Base-by-base conservation (phyloP, 2,888 invertebrate genomes). In the Acronicta aceris region DNA sequence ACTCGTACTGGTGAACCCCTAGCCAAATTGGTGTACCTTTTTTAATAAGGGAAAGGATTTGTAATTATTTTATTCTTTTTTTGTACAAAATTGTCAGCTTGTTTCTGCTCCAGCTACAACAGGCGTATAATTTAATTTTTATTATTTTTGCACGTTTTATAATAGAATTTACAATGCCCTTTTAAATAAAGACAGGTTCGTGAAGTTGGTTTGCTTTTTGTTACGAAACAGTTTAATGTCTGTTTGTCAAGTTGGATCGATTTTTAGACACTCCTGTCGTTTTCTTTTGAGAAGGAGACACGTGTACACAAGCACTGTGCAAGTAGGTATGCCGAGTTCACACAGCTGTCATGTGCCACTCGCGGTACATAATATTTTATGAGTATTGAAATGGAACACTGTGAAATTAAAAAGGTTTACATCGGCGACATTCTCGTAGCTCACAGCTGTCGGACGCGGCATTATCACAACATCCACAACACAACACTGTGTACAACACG, bases 21-120 rank as follows among this genome's bases (percentile, higher is more conserved):
- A 81, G 76, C 61, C 69, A 76, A 79, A 78, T 77, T 78, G 76
- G 72, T 76, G 65, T 78, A 80, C 80, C 79, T 80, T 84, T 83
- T 83, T 81, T 82, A 79, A 69, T 71, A 65, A 71, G 72, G 73
- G 66, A 74, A 76, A 65, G 67, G 71, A 67, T 79, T 78, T 81
- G 68, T 74, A 77, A 81, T 83, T 81, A 72, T 79, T 77, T 75
- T 72, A 77, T 76, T 77, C 65, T 53, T 65, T 65, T 21, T 74
- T 69, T 64, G 61, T 54, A 55, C 50, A 65, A 65, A 62, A 64
- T 75, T 74, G 38, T 71, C 48, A 36, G 64, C 63, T 68, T 68
- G 62, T 69, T 70, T 62, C 61, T 50, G 67, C 65, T 64, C 62
- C 45, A 56, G 50, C 47, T 57, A 57, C 59, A 60, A 67, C 71